phyloP scores from a whole-genome alignment of 2,888 invertebrate genomes.

The Eupithecia subumbrata region DNA sequence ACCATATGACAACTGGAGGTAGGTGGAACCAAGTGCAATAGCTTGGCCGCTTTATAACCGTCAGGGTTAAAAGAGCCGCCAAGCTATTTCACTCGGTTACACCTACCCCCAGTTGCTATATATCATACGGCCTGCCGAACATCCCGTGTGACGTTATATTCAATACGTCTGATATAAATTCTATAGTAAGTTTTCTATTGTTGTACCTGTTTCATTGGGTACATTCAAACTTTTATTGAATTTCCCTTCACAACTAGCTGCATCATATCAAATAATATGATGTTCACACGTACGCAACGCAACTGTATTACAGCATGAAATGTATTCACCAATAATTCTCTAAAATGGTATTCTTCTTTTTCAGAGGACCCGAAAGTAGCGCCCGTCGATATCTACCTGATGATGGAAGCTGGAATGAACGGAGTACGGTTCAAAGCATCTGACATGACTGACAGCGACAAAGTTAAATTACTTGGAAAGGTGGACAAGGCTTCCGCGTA shows the following conservation, averaged over 20 bases:
- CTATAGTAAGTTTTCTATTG: neutral
- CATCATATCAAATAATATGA: neutral
- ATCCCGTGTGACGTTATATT: too few relatives aligned
- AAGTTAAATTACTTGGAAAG: constrained; percentile 60
- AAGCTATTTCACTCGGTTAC: too few relatives aligned
- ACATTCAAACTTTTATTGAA: neutral
- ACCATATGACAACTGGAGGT: too few relatives aligned
- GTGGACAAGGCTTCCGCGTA: constrained; percentile 68
- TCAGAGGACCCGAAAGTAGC: constrained; percentile 56
- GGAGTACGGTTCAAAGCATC: constrained; percentile 66
- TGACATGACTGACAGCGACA: constrained; percentile 55
- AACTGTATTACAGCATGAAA: neutral
- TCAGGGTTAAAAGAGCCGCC: too few relatives aligned
- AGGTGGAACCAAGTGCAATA: too few relatives aligned
- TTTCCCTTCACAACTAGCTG: neutral
- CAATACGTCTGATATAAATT: neutral
- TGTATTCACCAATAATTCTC: neutral
- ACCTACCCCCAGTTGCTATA: too few relatives aligned
- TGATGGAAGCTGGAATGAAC: constrained; percentile 80
- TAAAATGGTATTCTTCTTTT: neutral
- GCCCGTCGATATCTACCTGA: constrained; percentile 68
- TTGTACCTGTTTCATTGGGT: neutral
- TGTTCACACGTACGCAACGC: neutral
- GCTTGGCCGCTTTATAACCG: too few relatives aligned
- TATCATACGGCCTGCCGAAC: too few relatives aligned